Base-by-base conservation (phyloP, 2,797 vertebrate genomes). In the Brachymystax lenok region DNA sequence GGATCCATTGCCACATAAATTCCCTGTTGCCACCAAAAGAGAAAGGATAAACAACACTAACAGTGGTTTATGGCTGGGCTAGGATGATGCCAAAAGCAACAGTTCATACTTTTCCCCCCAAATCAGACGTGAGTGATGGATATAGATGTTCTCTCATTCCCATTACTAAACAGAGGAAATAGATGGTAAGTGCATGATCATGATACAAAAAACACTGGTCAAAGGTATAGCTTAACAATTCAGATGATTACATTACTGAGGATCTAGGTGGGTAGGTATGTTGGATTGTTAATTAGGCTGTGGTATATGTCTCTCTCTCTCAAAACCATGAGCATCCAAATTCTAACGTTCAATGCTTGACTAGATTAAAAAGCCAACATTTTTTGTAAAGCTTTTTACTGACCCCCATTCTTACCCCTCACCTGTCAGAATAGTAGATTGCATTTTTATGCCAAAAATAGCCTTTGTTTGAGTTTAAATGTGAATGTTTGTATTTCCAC, bases 1-100 rank as follows among this genome's bases (percentile, higher is more conserved):
- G 82, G 88, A 93, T 92, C 91, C 88, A 72, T 91, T 91, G 92
- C 91, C 91, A 93, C 94, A 94, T 95, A 94, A 94, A 94, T 94
- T 85, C 88, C 85, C 80, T 12, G 79, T 84, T 76, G 88, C 89
- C 91, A 86, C 86, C 85, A 86, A 88, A 88, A 88, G 87, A 83
- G 77, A 82, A 79, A 86, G 85, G 77, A 92, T 89, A 80, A 87
- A 88, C 87, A 86, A 87, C 88, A 83, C 86, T 83, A 91, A 87
- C 88, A 69, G 81, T 84, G 88, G 84, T 93, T 93, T 91, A 91
- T 91, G 85, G 88, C 69, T 80, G 73, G 69, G 78, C 24, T 56
- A 33, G 75, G 70, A 77, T 64, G 64, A 84, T 91, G 93, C 92
- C 93, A 94, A 91, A 81, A 80, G 89, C 88, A 89, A 88, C 90